These are phyloP conservation scores for Puffinus mauretanicus DNA, from an alignment of 2,113 vertebrate species.

Conservation along the genomic window DNA sequence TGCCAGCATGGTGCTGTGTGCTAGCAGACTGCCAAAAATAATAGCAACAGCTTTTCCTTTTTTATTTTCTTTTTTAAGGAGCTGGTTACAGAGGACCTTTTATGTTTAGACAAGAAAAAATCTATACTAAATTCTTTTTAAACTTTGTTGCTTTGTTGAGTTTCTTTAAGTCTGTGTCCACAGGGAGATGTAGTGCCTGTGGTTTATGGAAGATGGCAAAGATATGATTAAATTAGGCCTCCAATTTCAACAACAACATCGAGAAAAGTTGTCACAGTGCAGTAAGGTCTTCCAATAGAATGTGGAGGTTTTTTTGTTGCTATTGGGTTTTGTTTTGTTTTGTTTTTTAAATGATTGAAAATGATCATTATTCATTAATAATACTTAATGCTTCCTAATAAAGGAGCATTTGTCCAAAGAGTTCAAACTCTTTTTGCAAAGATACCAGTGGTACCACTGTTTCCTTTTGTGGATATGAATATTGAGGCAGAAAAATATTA, in stretches of 20 bases:
- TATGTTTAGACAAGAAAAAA: constrained; percentile 26
- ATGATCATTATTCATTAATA: neutral
- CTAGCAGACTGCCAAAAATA: constrained; percentile 11
- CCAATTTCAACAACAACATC: neutral
- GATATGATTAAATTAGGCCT: neutral
- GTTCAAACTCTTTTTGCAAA: neutral
- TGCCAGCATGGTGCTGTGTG: neutral
- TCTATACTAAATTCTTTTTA: constrained; percentile 58
- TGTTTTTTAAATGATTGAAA: neutral
- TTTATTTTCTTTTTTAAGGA: constrained; percentile 6
- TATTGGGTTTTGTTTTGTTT: neutral
- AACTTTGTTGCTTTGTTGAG: constrained; percentile 12
- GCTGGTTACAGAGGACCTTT: constrained; percentile 2
- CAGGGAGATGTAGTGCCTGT: neutral
- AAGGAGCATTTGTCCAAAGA: neutral
- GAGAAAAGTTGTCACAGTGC: neutral
- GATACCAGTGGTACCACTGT: accelerated
- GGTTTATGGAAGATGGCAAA: neutral
- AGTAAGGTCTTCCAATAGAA: neutral
- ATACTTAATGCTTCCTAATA: neutral
- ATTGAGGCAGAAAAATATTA: neutral
- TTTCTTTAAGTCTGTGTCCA: constrained; percentile 1
- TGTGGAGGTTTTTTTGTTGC: accelerated
- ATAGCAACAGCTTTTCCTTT: neutral
- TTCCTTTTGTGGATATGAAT: neutral